Conservation (phyloP, 2,888 invertebrate genomes). For the Desoria tigrina region DNA sequence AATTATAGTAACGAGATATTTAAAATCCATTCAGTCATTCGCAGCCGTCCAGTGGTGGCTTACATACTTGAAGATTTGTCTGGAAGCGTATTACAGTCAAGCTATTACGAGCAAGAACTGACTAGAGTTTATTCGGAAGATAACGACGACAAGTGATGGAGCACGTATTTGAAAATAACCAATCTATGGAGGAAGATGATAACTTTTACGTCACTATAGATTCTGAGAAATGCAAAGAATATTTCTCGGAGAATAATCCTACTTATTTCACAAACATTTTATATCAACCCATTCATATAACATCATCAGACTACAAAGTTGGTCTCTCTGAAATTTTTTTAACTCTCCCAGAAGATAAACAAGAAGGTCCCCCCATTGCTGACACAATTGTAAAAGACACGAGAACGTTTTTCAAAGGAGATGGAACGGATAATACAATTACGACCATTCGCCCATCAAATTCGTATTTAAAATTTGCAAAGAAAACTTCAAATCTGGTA, state of each 20-base stretch:
- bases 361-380: background rate
- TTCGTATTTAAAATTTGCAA: background rate
- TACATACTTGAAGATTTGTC: conserved; percentile 18
- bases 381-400: background rate
- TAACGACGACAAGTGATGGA: conserved; percentile 9
- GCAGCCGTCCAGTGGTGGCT: conserved; percentile 13
- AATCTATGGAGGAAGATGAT: no score
- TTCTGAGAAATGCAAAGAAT: no score
- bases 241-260: background rate
- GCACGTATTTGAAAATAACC: background rate
- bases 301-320: no score
- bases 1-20: conserved; percentile 15
- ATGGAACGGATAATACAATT: background rate
- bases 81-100: conserved; percentile 8
- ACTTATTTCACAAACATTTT: conserved; percentile 12
- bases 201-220: background rate
- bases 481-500: background rate
- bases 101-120: conserved; percentile 19
- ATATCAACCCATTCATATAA: no score
- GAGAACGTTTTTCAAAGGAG: background rate
- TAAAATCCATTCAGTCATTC: background rate
- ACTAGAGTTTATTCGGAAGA: background rate
- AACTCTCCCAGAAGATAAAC: background rate
- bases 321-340: conserved; percentile 14
- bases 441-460: background rate